Evolutionary conservation across 2,113 vertebrate species (phyloP).

Genomic region (Gavia stellata): DNA sequence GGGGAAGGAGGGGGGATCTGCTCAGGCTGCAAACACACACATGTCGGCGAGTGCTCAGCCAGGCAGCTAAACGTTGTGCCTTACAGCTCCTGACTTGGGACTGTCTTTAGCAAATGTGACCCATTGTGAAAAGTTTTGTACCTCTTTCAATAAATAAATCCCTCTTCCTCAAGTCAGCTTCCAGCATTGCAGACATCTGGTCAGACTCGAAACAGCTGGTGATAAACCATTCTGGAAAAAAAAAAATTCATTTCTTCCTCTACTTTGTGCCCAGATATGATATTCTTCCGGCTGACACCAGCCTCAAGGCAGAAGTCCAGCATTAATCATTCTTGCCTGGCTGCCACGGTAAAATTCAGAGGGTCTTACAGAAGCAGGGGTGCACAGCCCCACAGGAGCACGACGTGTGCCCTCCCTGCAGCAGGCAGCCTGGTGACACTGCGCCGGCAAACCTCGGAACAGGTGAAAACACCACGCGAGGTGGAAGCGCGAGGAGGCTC

Average conservation of each 20-base stretch:
- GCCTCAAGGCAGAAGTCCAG: background rate
- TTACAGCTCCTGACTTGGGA: background rate
- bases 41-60: background rate
- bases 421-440: background rate
- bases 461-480: accelerated
- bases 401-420: accelerated
- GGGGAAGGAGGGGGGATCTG: background rate
- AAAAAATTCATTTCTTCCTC: background rate
- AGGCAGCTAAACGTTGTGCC: background rate
- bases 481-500: background rate
- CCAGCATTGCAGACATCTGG: background rate
- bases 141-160: background rate
- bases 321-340: background rate
- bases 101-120: background rate
- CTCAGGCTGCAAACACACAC: background rate
- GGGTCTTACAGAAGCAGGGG: accelerated
- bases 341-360: background rate
- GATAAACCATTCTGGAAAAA: background rate
- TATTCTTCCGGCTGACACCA: background rate
- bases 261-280: background rate
- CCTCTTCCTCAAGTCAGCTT: background rate
- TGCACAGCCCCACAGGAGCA: accelerated
- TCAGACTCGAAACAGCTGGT: background rate
- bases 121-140: background rate
- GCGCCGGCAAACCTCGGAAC: background rate